Percentiles rank a stretch among this genome's conserved stretches.
These are phyloP conservation scores for Melieria picta DNA, from an alignment of 2,888 invertebrate genomes.

Conservation along the genomic window DNA sequence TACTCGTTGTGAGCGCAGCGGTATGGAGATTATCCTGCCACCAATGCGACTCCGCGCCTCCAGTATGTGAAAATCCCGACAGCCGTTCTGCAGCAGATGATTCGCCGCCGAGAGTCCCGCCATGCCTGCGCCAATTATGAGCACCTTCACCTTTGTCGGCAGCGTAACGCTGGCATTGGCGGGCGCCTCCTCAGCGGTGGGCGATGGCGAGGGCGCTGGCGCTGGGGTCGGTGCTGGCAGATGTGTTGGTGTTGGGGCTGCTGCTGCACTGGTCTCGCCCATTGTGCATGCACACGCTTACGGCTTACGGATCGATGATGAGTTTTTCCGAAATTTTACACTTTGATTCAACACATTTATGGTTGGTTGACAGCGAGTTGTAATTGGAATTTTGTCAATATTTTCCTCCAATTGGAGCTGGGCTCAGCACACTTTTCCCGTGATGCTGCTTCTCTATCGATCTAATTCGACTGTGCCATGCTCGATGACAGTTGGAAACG, in stretches of 20 bases:
- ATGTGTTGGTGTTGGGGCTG: too few relatives aligned
- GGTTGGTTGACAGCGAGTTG: background rate
- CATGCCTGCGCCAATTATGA: constrained; percentile 84
- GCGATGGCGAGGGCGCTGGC: constrained; percentile 53
- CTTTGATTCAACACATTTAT: constrained; percentile 18
- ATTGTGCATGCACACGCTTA: constrained; percentile 37
- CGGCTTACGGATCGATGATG: background rate
- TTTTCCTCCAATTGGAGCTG: constrained; percentile 7
- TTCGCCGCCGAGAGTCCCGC: constrained; percentile 87
- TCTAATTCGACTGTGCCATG: constrained; percentile 8
- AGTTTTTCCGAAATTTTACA: background rate
- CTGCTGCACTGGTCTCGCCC: constrained; percentile 49
- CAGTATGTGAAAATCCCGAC: constrained; percentile 80
- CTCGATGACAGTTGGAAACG: constrained; percentile 26
- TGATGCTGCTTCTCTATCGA: constrained; percentile 13
- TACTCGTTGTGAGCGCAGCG: constrained; percentile 71
- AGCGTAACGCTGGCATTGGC: constrained; percentile 36
- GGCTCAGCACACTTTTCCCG: constrained; percentile 13
- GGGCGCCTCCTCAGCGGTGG: constrained; percentile 51
- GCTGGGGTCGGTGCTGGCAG: constrained; percentile 51
- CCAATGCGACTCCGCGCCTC: constrained; percentile 85
- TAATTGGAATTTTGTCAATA: constrained; percentile 7
- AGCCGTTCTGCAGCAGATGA: constrained; percentile 81
- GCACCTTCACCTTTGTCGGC: constrained; percentile 72
- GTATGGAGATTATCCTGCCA: constrained; percentile 82